Evolutionary conservation across 2,113 vertebrate species (phyloP).

Genomic region (Carlito syrichta): DNA sequence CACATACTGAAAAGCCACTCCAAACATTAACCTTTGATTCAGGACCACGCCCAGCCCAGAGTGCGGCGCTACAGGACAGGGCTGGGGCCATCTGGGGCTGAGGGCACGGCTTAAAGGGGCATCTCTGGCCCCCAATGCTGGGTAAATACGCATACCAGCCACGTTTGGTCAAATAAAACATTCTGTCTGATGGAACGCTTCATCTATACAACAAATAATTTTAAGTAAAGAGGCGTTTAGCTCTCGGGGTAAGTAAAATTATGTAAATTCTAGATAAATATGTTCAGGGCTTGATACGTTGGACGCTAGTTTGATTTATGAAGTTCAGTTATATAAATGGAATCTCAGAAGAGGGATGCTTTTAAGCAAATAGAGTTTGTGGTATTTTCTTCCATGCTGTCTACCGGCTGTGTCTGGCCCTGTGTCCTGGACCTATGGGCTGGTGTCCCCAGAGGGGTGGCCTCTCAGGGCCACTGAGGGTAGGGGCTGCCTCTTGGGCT

Average conservation of each 20-base stretch:
- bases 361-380: background rate
- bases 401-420: background rate
- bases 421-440: background rate
- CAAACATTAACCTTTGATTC: background rate
- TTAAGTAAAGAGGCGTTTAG: background rate
- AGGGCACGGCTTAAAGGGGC: background rate
- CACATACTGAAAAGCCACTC: background rate
- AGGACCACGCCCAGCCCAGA: accelerated
- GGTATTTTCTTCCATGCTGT: background rate
- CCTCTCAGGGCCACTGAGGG: accelerated
- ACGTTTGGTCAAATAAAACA: background rate
- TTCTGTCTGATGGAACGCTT: background rate
- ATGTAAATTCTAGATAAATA: constrained; percentile 33
- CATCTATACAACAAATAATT: background rate
- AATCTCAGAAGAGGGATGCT: background rate
- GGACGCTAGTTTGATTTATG: background rate
- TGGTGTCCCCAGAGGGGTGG: background rate
- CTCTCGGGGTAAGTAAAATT: background rate
- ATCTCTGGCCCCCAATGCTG: background rate
- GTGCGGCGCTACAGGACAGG: background rate
- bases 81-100: no score
- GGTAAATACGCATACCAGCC: background rate
- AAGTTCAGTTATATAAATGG: background rate
- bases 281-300: background rate
- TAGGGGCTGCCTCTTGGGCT: accelerated